Evolutionary conservation across 2,797 vertebrate genomes (phyloP), one percentile per base, ranked within the genome.

Genomic region (Micrastur ruficollis): DNA sequence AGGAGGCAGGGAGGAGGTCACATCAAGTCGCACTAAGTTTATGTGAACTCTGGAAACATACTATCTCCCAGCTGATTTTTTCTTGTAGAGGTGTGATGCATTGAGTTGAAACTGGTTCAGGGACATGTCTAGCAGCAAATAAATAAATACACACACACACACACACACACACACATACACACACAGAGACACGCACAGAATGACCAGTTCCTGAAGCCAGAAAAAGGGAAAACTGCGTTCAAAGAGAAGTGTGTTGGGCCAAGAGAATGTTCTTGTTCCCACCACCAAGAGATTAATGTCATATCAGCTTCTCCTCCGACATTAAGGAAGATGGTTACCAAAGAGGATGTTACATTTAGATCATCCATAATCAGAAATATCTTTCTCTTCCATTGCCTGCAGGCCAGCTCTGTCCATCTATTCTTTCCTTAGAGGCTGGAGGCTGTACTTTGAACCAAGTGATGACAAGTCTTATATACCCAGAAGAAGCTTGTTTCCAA

Each of bases 1-100:
- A 78, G 25, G 21, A 73, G 19, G 26, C 34, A 53, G 56, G 62
- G 44, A 18, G 47, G 9, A 40, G 20, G 15, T 46, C 25, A 15
- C 34, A 21, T 29, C 44, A 31, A 52, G 32, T 52, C 36, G 67
- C 31, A n/a, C 10, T 15, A 76, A 29, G 38, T 14, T 81, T 27
- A 14, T 21, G 16, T 49, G 44, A 72, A 34, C 21, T 63, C 32
- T 76, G 27, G 18, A 47, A 58, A 71, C 11, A 42, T 17, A 20
- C 50, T 56, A 26, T 21, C 25, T 80, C 18, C 46, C 36, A 65
- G 6, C 2, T 50, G 22, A 25, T 7, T 71, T 70, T 36, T 81
- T 27, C n/a, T 50, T 63, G 23, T 36, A 47, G 11, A 63, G 15
- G 11, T 0, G 0, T 34, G 47, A 59, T 42, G 14, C 16, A 2